These are phyloP conservation scores for Paracyclopina nana DNA, from an alignment of 1,140 invertebrate species.

Conservation along the genomic window DNA sequence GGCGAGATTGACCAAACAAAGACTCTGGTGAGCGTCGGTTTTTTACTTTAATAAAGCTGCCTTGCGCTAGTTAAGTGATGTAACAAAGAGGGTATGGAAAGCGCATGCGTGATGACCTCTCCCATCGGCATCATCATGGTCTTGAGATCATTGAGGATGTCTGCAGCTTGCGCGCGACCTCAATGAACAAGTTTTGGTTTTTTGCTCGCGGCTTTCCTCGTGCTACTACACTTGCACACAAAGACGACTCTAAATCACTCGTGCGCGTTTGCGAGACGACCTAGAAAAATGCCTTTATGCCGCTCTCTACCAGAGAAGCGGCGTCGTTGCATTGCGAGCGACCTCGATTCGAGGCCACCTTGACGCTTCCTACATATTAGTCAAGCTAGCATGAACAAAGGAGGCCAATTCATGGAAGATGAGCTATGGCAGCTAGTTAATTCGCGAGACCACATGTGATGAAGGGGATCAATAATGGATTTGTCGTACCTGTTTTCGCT, in stretches of 20 bases:
- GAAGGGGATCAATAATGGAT: slow-evolving; percentile 25
- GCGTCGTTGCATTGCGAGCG: too few relatives aligned
- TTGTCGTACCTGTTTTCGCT: slow-evolving; percentile 25
- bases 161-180: too few relatives aligned
- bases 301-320: too few relatives aligned
- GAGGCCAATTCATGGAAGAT: not conserved
- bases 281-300: too few relatives aligned
- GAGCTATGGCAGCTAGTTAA: not conserved
- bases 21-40: not conserved
- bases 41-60: too few relatives aligned
- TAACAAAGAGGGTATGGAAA: too few relatives aligned
- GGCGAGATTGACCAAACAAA: not conserved
- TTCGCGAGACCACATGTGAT: not conserved
- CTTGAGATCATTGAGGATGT: not conserved
- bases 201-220: too few relatives aligned
- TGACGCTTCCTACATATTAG: not conserved
- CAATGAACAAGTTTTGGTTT: too few relatives aligned
- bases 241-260: too few relatives aligned
- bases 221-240: too few relatives aligned
- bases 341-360: not conserved
- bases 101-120: not conserved
- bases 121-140: not conserved
- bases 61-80: too few relatives aligned
- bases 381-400: not conserved
- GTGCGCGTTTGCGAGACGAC: too few relatives aligned